Base-by-base conservation (phyloP, 2,113 vertebrate species). In the Lamprologus lemairii region DNA sequence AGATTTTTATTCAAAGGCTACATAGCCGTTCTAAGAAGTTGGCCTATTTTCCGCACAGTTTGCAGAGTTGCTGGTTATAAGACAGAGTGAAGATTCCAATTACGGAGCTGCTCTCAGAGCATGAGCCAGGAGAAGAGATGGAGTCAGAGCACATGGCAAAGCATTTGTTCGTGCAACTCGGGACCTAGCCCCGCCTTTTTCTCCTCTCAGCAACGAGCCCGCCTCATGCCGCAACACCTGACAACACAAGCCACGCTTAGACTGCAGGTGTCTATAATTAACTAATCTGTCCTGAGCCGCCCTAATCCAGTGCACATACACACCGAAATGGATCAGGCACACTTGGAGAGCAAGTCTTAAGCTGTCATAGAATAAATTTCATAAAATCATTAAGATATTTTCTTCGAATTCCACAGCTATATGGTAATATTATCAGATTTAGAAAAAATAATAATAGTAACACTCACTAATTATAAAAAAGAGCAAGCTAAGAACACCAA, bases 211-310 rank as follows among this genome's bases (percentile, higher is more conserved):
- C 88, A 87, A 49, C 87, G 28, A 82, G 91, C 86, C 81, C 79
- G 54, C 92, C 94, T 96, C 94, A 92, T 94, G 93, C 89, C 85
- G 83, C 91, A 95, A 94, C 96, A 96, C 95, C 94, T 96, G 96
- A 96, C 95, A 94, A 92, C 91, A 91, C 89, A 87, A 90, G 75
- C 89, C 91, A 93, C 80, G 93, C 94, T 95, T 95, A 96, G 94
- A 95, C 94, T 92, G 95, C 93, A 94, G 88, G 94, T 94, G 92
- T 94, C 96, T 96, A 96, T 96, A 96, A 96, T 96, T 96, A 97
- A 86, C 95, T 97, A 95, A 97, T 96, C 96, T 96, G 94, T 95
- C 86, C 93, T 96, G 91, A 97, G 95, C 95, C 91, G 79, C 83
- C 68, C 94, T 96, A 97, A 97, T 96, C 96, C 93, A 92, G 90